phyloP scores from a whole-genome alignment of 2,797 vertebrate species.

The Parauchenoglanis ngamensis region DNA sequence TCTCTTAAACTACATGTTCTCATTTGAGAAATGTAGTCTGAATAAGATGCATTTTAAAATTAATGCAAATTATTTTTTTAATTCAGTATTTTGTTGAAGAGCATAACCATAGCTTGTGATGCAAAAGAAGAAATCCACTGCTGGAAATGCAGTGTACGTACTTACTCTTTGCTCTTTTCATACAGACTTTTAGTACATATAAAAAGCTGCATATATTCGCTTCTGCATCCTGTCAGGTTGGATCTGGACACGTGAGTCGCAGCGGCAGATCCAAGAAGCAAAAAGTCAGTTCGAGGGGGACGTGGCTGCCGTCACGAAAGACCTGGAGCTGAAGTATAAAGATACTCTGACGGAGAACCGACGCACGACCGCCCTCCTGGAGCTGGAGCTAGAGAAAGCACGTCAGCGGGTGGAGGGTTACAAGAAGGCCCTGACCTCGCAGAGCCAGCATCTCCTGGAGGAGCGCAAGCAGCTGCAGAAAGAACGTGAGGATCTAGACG shows the following conservation, averaged over 20 bases:
- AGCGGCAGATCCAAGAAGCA: slow-evolving; percentile 85
- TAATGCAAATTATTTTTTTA: not conserved
- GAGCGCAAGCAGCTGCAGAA: slow-evolving; percentile 84
- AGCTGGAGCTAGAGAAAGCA: slow-evolving; percentile 93
- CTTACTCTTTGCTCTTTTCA: not conserved
- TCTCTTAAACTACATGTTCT: not conserved
- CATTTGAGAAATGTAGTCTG: not conserved
- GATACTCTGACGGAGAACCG: slow-evolving; percentile 83
- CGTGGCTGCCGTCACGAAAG: slow-evolving; percentile 73
- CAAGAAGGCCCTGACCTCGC: slow-evolving; percentile 84
- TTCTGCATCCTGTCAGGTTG: slow-evolving; percentile 77
- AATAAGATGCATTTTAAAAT: not conserved
- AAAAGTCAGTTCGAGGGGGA: slow-evolving; percentile 78
- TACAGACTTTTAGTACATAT: not conserved
- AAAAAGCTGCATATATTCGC: not conserved
- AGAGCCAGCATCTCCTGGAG: slow-evolving; percentile 86
- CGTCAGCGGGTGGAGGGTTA: slow-evolving; percentile 85
- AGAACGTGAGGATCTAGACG: slow-evolving; percentile 79
- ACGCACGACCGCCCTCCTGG: slow-evolving; percentile 79
- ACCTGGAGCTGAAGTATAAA: slow-evolving; percentile 85
- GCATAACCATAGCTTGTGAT: not conserved
- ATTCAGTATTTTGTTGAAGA: not conserved
- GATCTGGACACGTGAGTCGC: slow-evolving; percentile 95
- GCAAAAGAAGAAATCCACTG: not conserved
- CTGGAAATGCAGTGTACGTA: not conserved